These are phyloP conservation scores for Lanius ludovicianus DNA, from an alignment of 2,113 vertebrate genomes.

Conservation along the genomic window DNA sequence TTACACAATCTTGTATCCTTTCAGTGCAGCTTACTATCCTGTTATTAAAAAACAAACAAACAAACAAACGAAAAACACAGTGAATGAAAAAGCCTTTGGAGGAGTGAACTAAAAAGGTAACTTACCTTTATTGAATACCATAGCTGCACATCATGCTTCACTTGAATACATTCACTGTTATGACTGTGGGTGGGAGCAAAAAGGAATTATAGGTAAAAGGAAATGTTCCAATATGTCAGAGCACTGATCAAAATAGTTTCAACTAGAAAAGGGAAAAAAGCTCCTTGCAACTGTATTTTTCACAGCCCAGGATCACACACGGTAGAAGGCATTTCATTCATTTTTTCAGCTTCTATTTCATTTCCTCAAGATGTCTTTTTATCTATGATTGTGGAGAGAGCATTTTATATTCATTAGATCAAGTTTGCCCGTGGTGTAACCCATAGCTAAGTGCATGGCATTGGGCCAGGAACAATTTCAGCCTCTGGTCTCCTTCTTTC, in stretches of 20 bases:
- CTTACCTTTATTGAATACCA: neutral
- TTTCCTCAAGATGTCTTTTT: neutral
- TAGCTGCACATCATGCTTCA: neutral
- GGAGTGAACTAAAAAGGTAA: neutral
- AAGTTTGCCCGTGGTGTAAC: neutral
- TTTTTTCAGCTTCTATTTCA: neutral
- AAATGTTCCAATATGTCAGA: neutral
- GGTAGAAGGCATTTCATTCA: neutral
- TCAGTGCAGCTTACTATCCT: neutral
- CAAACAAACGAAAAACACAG: neutral
- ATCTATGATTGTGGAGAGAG: neutral
- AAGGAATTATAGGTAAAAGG: neutral
- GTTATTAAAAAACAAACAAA: neutral
- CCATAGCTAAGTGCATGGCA: neutral
- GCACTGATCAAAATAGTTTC: neutral
- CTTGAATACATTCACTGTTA: neutral
- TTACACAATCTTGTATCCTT: neutral
- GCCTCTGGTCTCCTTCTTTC: neutral
- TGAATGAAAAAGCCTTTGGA: neutral
- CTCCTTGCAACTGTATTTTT: neutral
- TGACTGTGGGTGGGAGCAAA: neutral
- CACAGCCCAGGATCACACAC: neutral
- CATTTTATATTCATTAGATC: neutral
- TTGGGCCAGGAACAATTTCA: neutral
- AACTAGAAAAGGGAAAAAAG: neutral